Percentiles rank a stretch among this genome's conserved stretches.
Conservation (phyloP, 37 sponge, comb jelly and placozoan species). For the Tethya wilhelma region DNA sequence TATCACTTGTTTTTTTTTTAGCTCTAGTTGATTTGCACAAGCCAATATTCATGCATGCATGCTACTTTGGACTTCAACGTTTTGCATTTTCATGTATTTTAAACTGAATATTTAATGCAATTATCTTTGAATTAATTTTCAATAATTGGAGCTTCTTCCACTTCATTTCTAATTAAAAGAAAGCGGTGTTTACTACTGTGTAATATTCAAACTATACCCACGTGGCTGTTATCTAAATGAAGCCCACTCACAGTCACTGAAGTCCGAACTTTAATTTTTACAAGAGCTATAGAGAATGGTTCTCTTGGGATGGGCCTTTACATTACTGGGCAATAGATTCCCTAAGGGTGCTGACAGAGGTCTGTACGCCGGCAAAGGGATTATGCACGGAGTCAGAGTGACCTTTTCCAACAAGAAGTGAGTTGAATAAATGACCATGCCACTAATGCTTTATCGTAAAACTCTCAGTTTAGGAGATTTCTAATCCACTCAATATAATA, state of each 20-base stretch:
- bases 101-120: too few relatives aligned
- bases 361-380: slow-evolving; percentile 71
- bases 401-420: slow-evolving; percentile 88
- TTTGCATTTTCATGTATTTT: too few relatives aligned
- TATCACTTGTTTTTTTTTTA: too few relatives aligned
- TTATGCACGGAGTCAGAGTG: slow-evolving; percentile 65
- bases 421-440: slow-evolving; percentile 31
- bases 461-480: too few relatives aligned
- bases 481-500: too few relatives aligned
- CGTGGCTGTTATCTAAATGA: background rate
- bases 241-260: background rate
- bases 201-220: background rate
- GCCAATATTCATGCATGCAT: too few relatives aligned
- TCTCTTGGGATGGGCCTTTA: slow-evolving; percentile 30
- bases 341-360: slow-evolving; percentile 63
- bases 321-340: slow-evolving; percentile 40
- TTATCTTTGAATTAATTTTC: too few relatives aligned
- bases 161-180: background rate
- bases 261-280: too few relatives aligned
- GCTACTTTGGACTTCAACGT: too few relatives aligned
- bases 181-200: background rate
- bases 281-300: slow-evolving; percentile 61
- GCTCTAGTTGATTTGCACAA: too few relatives aligned
- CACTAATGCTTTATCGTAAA: too few relatives aligned
- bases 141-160: background rate